phyloP scores from a whole-genome alignment of 2,113 vertebrate genomes.

The Calypte anna region DNA sequence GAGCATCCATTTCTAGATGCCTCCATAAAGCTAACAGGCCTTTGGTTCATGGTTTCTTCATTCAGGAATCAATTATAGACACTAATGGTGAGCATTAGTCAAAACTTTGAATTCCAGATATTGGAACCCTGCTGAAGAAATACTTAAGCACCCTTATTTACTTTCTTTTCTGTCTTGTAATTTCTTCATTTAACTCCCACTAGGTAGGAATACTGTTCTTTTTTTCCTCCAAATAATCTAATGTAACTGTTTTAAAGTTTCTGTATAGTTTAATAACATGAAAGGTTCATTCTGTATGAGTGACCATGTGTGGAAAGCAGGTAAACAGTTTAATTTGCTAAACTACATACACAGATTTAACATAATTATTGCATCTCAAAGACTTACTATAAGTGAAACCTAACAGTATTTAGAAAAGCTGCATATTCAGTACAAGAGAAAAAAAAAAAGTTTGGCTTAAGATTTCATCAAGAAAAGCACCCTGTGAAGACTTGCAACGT shows the following conservation, averaged over 20 bases:
- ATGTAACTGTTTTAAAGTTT: background rate
- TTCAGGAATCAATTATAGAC: background rate
- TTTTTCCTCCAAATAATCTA: background rate
- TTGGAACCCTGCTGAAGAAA: background rate
- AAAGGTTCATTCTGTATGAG: background rate
- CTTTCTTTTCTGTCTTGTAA: background rate
- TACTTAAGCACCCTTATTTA: background rate
- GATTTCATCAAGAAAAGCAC: constrained; percentile 28
- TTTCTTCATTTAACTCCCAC: background rate
- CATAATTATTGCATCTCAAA: constrained; percentile 17
- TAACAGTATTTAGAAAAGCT: background rate
- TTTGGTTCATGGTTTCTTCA: background rate
- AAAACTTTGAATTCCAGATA: background rate
- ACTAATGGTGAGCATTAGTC: background rate
- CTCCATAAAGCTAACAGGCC: background rate
- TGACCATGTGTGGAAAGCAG: background rate
- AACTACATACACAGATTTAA: background rate
- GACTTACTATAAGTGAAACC: background rate
- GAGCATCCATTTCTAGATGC: background rate
- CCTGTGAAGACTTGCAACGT: constrained; percentile 55
- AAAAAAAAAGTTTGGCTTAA: background rate
- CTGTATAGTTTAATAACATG: background rate
- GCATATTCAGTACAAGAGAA: background rate
- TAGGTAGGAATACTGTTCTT: background rate
- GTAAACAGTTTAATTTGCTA: background rate